A percentile compares a stretch with the other conserved stretches of the same genome.
Conservation (phyloP, 2,888 invertebrate species). For the Nemapogon koenigi region DNA sequence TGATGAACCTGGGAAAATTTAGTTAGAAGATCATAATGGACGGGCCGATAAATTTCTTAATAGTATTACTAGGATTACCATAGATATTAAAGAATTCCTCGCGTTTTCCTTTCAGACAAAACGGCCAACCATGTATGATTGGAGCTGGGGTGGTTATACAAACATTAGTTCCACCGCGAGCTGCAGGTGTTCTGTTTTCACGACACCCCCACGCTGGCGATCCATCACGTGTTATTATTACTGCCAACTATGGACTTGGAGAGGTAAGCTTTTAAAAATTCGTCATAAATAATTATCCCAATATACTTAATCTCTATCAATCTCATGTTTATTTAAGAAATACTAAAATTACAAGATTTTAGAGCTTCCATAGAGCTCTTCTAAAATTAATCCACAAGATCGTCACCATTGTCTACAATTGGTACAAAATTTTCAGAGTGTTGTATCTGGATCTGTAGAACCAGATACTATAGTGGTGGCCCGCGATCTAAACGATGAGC, state of each 20-base stretch:
- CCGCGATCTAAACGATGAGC: slow-evolving; percentile 44
- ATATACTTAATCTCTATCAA: no score
- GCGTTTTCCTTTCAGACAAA: slow-evolving; percentile 62
- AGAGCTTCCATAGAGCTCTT: no score
- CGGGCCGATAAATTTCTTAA: no score
- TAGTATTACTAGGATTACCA: no score
- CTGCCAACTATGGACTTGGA: slow-evolving; percentile 83
- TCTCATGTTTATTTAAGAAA: no score
- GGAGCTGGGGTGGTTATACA: slow-evolving; percentile 85
- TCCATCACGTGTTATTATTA: slow-evolving; percentile 71
- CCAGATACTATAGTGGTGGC: slow-evolving; percentile 75
- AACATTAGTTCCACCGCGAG: slow-evolving; percentile 73
- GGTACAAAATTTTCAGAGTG: slow-evolving; percentile 71
- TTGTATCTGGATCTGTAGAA: slow-evolving; percentile 79
- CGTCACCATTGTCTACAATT: no score
- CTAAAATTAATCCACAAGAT: no score
- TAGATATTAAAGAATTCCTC: no score
- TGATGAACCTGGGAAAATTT: no score
- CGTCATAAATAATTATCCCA: no score
- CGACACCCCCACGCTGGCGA: slow-evolving; percentile 77
- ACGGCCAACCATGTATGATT: slow-evolving; percentile 71
- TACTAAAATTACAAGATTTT: no score
- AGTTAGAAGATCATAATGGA: no score
- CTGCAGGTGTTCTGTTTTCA: slow-evolving; percentile 84
- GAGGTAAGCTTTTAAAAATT: slow-evolving; percentile 66